phyloP scores from a whole-genome alignment of 2,113 vertebrate genomes.

The Menura novaehollandiae region DNA sequence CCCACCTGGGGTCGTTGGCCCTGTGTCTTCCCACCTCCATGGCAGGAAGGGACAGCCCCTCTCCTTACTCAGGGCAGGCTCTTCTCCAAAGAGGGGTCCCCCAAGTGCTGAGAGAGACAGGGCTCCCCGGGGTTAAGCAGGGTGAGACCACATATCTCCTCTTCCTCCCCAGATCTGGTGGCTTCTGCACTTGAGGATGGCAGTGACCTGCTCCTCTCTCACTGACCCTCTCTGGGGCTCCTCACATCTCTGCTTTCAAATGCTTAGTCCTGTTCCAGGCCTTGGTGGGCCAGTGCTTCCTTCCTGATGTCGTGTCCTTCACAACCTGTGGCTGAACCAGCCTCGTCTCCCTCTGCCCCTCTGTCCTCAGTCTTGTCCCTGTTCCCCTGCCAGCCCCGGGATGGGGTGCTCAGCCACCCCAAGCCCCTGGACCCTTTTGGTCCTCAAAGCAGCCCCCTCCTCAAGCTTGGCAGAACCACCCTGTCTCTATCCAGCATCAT shows the following conservation, averaged over 20 bases:
- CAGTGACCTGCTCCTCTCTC: neutral
- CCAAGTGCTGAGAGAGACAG: neutral
- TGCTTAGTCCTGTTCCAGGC: neutral
- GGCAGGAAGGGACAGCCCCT: neutral
- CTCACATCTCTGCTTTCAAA: neutral
- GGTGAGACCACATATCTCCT: neutral
- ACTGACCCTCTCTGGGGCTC: neutral
- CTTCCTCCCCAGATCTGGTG: neutral
- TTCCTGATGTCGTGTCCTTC: neutral
- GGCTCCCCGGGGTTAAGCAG: fast-evolving
- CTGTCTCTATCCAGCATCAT: neutral
- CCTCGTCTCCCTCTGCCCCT: neutral
- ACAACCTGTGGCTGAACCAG: neutral
- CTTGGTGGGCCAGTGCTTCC: neutral
- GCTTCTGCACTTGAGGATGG: fast-evolving
- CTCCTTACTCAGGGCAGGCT: neutral
- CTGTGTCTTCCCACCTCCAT: neutral
- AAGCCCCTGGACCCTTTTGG: neutral
- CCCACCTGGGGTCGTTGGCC: fast-evolving
- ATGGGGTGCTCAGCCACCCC: neutral
- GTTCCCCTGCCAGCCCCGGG: neutral
- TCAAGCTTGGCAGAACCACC: neutral
- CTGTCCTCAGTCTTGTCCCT: neutral
- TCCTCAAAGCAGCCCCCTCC: neutral
- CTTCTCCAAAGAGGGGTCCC: no score